Base-by-base conservation (phyloP, 1,140 invertebrate species). In the Ceratosolen fusciceps region DNA sequence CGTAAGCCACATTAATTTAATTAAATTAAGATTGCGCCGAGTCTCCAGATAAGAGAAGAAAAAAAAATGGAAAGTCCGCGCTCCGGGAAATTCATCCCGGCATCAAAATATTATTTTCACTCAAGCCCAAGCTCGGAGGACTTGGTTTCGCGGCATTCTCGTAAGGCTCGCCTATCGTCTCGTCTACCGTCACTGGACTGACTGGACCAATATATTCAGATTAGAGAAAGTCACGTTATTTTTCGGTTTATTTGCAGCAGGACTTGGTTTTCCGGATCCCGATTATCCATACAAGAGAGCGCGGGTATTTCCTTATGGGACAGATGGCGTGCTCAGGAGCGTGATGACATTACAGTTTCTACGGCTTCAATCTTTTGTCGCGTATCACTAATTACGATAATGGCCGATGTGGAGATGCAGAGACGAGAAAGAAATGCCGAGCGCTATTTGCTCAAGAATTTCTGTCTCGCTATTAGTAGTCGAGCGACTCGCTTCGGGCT, bases 161-260 rank as follows among this genome's bases (percentile, higher is more conserved):
- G 54, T 26, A 2, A 58, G 26, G 26, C 5, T 26, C n/a, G 9
- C 24, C 1, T 58, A 24, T 31, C 12, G 68, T 16, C n/a, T 24
- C 47, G 16, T 5, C 12, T 5, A 43, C 39, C 39, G 24, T 29
- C 68, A n/a, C 67, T 21, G 12, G 68, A 21, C n/a, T 47, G 47
- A 12, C n/a, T 14, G 60, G 16, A 43, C 62, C 68, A 79, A 81
- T 82, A 75, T 83, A 86, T 85, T 86, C 83, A 83, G 79, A 82
- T 83, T 74, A 82, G 85, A 84, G 85, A 86, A 86, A 86, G 85
- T 86, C 43, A 16, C 43, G 43, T 7, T 16, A n/a, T n/a, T n/a
- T 84, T 83, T 84, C 81, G 52, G 72, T 68, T 74, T 60, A 26
- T 79, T 71, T 80, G 79, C 52, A 71, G 81, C n/a, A n/a, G n/a